phyloP scores from a whole-genome alignment of 2,797 vertebrate species.

The Malacoctenus gilli region DNA sequence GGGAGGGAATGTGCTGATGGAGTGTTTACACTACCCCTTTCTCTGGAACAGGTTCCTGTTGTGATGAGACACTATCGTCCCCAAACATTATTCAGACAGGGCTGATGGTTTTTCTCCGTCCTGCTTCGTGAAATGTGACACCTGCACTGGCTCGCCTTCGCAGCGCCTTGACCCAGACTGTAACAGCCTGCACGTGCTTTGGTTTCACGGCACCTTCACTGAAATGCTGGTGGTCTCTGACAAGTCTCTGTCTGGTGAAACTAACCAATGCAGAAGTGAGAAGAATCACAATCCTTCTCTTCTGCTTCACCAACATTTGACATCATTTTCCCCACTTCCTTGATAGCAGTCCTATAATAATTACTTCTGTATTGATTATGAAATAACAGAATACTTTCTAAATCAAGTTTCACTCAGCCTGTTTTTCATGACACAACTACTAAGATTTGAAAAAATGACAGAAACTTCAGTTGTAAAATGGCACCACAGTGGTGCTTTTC shows the following conservation, averaged over 20 bases:
- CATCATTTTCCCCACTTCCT: too few relatives aligned
- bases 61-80: neutral
- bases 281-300: too few relatives aligned
- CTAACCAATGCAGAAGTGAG: too few relatives aligned
- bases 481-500: too few relatives aligned
- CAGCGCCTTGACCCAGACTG: neutral
- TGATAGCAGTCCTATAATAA: too few relatives aligned
- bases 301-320: too few relatives aligned
- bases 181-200: conserved; percentile 3
- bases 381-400: too few relatives aligned
- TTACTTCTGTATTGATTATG: too few relatives aligned
- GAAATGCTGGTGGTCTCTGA: conserved; percentile 6
- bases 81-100: neutral
- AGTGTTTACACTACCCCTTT: conserved; percentile 35
- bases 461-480: too few relatives aligned
- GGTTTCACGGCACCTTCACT: conserved; percentile 10
- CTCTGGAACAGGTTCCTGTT: conserved; percentile 20
- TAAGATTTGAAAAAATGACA: too few relatives aligned
- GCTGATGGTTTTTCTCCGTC: neutral
- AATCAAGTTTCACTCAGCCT: too few relatives aligned
- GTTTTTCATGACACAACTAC: too few relatives aligned
- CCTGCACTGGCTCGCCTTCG: neutral
- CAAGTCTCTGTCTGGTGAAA: neutral
- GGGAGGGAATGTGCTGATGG: conserved; percentile 24
- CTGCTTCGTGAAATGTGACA: conserved; percentile 7